These are phyloP conservation scores for Spatula clypeata DNA, from an alignment of 2,797 vertebrate genomes.

Conservation along the genomic window DNA sequence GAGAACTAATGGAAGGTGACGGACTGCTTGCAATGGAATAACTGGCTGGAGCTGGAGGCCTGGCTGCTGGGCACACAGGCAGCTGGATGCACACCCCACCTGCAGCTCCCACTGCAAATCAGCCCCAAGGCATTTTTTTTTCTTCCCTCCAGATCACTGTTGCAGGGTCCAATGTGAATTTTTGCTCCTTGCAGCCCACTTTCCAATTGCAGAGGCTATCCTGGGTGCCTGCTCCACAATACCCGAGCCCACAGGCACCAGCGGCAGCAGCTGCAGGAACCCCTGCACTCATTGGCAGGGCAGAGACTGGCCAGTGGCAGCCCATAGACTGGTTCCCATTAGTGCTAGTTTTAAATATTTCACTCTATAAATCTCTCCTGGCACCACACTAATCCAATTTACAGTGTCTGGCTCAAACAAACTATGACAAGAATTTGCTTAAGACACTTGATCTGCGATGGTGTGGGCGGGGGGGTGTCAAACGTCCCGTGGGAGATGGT, in stretches of 20 bases:
- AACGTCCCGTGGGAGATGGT: background rate
- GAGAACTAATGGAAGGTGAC: background rate
- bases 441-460: fast-evolving
- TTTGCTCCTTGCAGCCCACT: too few relatives aligned
- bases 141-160: background rate
- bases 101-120: background rate
- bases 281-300: fast-evolving
- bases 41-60: background rate
- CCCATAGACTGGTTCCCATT: background rate
- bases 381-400: slow-evolving; percentile 18
- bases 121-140: background rate
- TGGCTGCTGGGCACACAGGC: background rate
- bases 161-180: background rate
- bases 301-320: background rate
- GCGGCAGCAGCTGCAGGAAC: background rate
- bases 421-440: slow-evolving; percentile 19
- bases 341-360: background rate
- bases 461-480: background rate
- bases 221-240: too few relatives aligned
- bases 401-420: background rate
- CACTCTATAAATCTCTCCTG: background rate
- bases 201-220: too few relatives aligned
- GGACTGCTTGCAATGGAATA: background rate
- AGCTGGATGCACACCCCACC: background rate
- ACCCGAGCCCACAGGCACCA: too few relatives aligned